Percentiles rank a stretch among this genome's conserved stretches.
Evolutionary conservation across 2,113 vertebrate species (phyloP).

Genomic region (Geococcyx californianus): DNA sequence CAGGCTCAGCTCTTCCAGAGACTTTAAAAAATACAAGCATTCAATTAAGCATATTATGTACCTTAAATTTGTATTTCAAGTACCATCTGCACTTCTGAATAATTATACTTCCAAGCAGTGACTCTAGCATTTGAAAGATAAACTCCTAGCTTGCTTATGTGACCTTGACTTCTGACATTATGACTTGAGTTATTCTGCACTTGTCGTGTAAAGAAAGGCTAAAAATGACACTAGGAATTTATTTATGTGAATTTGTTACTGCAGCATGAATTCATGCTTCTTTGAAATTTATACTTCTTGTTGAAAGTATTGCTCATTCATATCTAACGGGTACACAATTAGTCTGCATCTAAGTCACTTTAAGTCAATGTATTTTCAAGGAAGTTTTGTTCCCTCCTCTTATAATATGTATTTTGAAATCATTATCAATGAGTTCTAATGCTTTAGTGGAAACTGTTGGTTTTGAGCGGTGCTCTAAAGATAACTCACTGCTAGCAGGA

Average conservation of each 20-base stretch:
- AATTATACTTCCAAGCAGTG: neutral
- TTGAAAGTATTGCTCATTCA: neutral
- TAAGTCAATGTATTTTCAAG: neutral
- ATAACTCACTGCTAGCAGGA: neutral
- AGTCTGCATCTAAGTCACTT: neutral
- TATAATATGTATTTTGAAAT: neutral
- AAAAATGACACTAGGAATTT: neutral
- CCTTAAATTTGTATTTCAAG: neutral
- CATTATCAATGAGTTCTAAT: neutral
- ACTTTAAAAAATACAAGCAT: neutral
- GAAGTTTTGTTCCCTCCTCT: neutral
- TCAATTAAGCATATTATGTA: neutral
- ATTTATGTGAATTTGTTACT: neutral
- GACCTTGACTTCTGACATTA: neutral
- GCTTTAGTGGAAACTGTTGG: neutral
- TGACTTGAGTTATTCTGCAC: neutral
- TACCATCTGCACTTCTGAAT: neutral
- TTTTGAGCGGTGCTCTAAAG: neutral
- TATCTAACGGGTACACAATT: neutral
- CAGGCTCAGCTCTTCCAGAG: neutral
- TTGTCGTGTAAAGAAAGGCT: neutral
- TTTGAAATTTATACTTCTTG: neutral
- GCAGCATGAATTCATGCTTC: fast-evolving
- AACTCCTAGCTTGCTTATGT: neutral
- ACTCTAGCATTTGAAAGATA: neutral